phyloP scores from a whole-genome alignment of 92 coral and sea anemone species.

The Parazoanthus swiftii region DNA sequence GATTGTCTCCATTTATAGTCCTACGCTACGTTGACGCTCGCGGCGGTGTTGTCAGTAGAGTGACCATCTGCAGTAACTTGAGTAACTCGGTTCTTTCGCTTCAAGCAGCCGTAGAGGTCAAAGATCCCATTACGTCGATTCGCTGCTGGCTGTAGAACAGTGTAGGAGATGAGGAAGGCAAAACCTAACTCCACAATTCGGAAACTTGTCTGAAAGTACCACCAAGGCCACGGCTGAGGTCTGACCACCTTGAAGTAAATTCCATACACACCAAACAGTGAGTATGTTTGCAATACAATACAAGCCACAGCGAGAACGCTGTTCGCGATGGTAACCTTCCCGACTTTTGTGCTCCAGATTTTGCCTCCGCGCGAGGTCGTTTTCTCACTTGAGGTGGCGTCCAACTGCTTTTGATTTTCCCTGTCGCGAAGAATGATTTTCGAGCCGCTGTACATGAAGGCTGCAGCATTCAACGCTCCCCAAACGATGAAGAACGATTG shows the following conservation, averaged over 20 bases:
- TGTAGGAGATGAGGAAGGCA: too few relatives aligned
- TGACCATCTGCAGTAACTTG: too few relatives aligned
- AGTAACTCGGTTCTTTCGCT: too few relatives aligned
- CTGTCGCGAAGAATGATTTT: slow-evolving; percentile 28
- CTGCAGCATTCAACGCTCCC: slow-evolving; percentile 51
- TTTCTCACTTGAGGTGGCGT: neutral
- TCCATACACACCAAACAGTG: neutral
- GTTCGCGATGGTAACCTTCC: neutral
- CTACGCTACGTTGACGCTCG: too few relatives aligned
- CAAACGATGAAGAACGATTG: slow-evolving; percentile 68
- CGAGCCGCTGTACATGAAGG: slow-evolving; percentile 68
- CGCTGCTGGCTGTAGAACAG: too few relatives aligned
- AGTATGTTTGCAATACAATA: neutral
- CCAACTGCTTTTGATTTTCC: neutral
- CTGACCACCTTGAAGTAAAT: neutral
- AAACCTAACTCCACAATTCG: neutral
- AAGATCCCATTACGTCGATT: too few relatives aligned
- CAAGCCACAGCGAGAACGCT: slow-evolving; percentile 18
- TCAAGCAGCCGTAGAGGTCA: too few relatives aligned
- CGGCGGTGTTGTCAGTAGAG: too few relatives aligned
- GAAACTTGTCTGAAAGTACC: neutral
- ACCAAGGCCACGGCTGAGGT: neutral
- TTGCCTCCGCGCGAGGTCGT: neutral
- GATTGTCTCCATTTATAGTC: too few relatives aligned
- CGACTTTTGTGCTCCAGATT: slow-evolving; percentile 48